Evolutionary conservation across 2,888 invertebrate genomes (phyloP), one percentile per base, ranked within the genome.

Genomic region (Magallana nippona): DNA sequence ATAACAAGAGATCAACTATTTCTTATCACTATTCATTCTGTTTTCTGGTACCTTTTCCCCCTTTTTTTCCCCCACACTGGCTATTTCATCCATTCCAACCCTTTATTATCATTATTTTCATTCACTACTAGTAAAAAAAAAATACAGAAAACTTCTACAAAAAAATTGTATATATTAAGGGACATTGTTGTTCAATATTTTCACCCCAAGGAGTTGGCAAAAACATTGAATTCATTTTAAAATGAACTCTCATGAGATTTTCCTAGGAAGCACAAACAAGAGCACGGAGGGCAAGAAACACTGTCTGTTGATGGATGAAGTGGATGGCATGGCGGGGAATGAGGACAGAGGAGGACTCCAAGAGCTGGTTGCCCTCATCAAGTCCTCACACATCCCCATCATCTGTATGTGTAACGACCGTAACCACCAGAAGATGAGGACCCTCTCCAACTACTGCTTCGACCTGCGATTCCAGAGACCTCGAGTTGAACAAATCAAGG

Each of bases 321-420:
- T 99, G 0, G 99, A 99, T 93, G 99, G 99, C 11, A 99, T 99
- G 99, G 98, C 98, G 0, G 99, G 99, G 2, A 99, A 99, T 94
- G 98, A 99, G 94, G 99, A 99, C 94, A 96, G 99, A 90, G 99
- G 99, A 32, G 99, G 99, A 71, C 96, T 99, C 81, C 89, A 98
- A 94, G 99, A 99, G 94, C 95, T 99, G 78, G 98, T 99, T 85
- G 95, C 95, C 13, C 95, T 99, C 27, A 99, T 99, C 87, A 99
- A 99, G 94, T 95, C 95, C 0, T 95, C 98, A 0, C 96, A 92
- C 77, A 93, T 94, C n/a, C 94, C 94, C 1, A 92, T 94, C 78
- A 93, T 94, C 83, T 94, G 99, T 94, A 99, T 99, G 96, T 99
- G 99, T 95, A 99, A 99, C 93, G 99, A 99, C 95, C 95, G 99